Conservation (phyloP, 2,888 invertebrate genomes). For the Geophilus truncorum region DNA sequence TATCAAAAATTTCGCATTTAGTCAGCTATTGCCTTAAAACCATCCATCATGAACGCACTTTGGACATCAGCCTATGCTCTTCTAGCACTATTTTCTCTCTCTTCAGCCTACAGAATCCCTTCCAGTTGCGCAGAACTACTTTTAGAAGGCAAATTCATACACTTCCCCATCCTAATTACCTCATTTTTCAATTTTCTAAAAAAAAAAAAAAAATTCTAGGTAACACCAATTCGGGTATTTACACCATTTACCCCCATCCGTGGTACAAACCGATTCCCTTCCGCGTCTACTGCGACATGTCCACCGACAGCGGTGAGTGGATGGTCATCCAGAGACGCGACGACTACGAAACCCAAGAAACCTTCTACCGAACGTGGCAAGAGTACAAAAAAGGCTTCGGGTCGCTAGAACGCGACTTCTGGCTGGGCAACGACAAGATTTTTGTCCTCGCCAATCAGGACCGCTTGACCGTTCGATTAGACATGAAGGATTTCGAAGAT, state of each 20-base stretch:
- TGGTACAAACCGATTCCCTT: slow-evolving; percentile 55
- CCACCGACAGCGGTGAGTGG: slow-evolving; percentile 47
- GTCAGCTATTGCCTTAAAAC: too few species aligned
- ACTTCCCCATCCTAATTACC: too few species aligned
- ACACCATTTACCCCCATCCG: slow-evolving; percentile 57
- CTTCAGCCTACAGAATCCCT: too few species aligned
- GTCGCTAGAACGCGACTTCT: slow-evolving; percentile 46
- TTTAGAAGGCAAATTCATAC: neutral
- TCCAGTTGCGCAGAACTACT: neutral
- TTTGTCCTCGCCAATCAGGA: slow-evolving; percentile 53
- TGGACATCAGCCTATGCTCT: neutral
- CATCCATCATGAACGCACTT: too few species aligned
- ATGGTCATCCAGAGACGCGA: slow-evolving; percentile 56
- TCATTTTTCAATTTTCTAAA: neutral
- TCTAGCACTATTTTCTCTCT: too few species aligned
- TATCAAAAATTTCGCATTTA: too few species aligned
- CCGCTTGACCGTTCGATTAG: slow-evolving; percentile 56
- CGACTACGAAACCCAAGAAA: slow-evolving; percentile 59
- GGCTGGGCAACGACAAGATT: slow-evolving; percentile 57
- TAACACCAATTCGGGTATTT: slow-evolving; percentile 56
- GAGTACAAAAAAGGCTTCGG: slow-evolving; percentile 48
- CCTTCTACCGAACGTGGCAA: slow-evolving; percentile 45
- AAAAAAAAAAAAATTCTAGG: neutral
- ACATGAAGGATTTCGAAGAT: slow-evolving; percentile 59
- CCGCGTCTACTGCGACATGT: slow-evolving; percentile 54